Conservation (phyloP, 92 coral and sea anemone species). For the Heteractis magnifica region DNA sequence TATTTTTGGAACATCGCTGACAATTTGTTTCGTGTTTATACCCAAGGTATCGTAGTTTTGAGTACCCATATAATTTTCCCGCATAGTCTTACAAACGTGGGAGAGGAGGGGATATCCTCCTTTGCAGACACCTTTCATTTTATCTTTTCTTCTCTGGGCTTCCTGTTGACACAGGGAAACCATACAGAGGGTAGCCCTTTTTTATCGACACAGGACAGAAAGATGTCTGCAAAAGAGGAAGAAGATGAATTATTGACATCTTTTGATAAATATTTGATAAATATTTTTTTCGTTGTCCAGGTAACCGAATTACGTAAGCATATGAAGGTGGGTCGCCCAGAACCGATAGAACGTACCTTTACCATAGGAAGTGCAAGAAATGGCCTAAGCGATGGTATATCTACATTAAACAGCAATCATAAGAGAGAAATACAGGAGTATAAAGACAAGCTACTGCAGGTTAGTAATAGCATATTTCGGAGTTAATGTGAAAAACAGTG, state of each 20-base stretch:
- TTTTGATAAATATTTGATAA: not conserved
- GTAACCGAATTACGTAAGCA: slow-evolving; percentile 60
- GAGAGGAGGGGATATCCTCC: no score
- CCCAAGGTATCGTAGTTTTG: slow-evolving; percentile 68
- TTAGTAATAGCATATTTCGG: not conserved
- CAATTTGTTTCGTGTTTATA: slow-evolving; percentile 78
- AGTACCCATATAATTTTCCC: not conserved
- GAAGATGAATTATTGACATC: no score
- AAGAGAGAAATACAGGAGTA: slow-evolving; percentile 15
- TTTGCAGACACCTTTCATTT: no score
- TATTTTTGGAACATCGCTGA: slow-evolving; percentile 76
- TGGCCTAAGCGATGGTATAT: not conserved
- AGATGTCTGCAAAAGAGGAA: no score
- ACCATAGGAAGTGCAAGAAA: slow-evolving; percentile 38
- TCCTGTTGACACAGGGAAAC: no score
- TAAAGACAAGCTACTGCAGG: slow-evolving; percentile 9
- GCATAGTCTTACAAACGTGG: no score
- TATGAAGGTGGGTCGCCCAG: slow-evolving; percentile 46
- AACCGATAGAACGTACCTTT: slow-evolving; percentile 62
- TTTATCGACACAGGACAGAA: no score
- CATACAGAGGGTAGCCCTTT: no score
- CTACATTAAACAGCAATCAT: slow-evolving; percentile 5
- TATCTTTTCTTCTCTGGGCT: no score
- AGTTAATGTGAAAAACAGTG: not conserved
- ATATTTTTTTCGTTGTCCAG: slow-evolving; percentile 23